Evolutionary conservation across 1,140 invertebrate species (phyloP), one percentile per base, ranked within the genome.

Genomic region (Lordiphosa clarofinis): DNA sequence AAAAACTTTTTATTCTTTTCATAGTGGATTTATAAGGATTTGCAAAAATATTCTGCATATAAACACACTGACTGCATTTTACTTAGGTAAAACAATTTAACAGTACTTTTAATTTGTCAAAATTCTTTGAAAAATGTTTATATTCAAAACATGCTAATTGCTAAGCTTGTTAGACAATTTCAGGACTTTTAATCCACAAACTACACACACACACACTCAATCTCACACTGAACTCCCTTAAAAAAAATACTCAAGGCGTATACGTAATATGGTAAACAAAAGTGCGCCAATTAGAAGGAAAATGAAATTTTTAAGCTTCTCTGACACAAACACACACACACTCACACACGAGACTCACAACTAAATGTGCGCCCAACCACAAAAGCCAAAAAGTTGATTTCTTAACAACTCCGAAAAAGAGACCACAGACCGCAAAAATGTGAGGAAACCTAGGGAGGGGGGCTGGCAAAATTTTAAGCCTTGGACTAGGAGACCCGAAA

Each of bases 381-480:
- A 82, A 73, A 81, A 84, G 72, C 73, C 76, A 73, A 50, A 61
- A 82, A 82, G 72, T 82, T 82, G 76, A 82, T 82, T 82, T 82
- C 76, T 82, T 82, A 82, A 72, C 76, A 69, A 67, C 68, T 69
- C 53, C 15, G 21, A 58, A 50, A 39, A 13, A 19, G 37, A 56
- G 57, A 24, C 72, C 60, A 65, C 61, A 73, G 46, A 75, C 58
- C 71, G 43, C 67, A 69, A 59, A 59, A 70, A 74, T 71, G 67
- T 68, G 53, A 40, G 38, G 43, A 60, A 33, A 39, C 54, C 58
- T 33, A 38, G 72, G 47, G 54, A 73, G 35, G 50, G 35, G 58
- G 61, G 43, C 55, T 40, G 31, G 15, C 40, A 40, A 55, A 55
- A 50, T 38, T 60, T 59, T 57, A 71, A 71, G 73, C 61, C 28